Conservation (phyloP, 1,140 invertebrate species). For the Drosophila bifasciata region DNA sequence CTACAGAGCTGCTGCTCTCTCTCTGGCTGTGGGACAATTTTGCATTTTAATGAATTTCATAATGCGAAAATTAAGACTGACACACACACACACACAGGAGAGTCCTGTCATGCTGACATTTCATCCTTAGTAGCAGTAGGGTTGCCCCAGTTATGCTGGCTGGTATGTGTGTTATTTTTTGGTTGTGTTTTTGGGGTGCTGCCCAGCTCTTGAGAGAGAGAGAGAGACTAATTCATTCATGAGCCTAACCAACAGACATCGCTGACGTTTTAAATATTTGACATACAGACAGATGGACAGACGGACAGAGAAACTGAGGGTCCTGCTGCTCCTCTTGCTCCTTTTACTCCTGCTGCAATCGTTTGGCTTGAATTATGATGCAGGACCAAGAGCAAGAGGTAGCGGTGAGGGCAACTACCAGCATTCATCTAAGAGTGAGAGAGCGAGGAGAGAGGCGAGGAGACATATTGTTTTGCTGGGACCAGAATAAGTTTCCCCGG, state of each 20-base stretch:
- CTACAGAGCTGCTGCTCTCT: constrained; percentile 36
- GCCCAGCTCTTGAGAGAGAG: constrained; percentile 14
- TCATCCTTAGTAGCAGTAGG: constrained; percentile 5
- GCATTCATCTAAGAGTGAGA: constrained; percentile 1
- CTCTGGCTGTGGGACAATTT: constrained; percentile 62
- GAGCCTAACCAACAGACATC: constrained; percentile 36
- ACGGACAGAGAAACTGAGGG: constrained; percentile 9
- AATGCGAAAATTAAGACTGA: constrained; percentile 74
- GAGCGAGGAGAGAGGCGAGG: too few relatives aligned
- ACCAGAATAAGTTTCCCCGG: constrained; percentile 21
- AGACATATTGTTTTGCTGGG: constrained; percentile 54
- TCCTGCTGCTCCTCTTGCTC: too few relatives aligned
- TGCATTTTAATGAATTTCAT: constrained; percentile 79
- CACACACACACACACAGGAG: constrained; percentile 26
- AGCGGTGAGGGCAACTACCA: too few relatives aligned
- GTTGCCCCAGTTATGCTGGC: constrained; percentile 4
- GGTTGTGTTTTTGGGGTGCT: not conserved
- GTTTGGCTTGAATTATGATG: too few relatives aligned
- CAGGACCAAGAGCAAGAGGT: too few relatives aligned
- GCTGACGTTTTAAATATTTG: constrained; percentile 71
- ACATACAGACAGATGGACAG: constrained; percentile 20
- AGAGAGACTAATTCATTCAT: constrained; percentile 61
- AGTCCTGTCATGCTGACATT: constrained; percentile 39
- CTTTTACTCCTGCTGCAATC: too few relatives aligned
- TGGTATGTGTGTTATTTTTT: not conserved